Conservation (phyloP, 53 echinoderm and acorn worm genomes). For the Zoroaster sp. region DNA sequence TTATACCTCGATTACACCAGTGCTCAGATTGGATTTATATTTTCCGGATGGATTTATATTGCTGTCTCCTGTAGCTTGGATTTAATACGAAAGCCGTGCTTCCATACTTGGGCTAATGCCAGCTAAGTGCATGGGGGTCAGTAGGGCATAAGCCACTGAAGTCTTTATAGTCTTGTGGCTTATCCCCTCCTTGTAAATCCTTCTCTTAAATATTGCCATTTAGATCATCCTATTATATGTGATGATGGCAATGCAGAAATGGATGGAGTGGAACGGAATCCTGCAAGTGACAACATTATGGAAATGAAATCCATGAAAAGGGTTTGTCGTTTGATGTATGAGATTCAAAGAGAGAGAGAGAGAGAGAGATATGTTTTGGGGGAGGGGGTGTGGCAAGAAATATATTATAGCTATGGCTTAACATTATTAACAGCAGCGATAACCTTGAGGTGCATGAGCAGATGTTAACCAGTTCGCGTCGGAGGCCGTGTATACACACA, state of each 20-base stretch:
- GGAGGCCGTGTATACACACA: too few species aligned
- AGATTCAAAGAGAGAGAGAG: neutral
- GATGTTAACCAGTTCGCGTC: too few species aligned
- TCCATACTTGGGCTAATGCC: neutral
- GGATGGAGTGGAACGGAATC: neutral
- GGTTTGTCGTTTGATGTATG: neutral
- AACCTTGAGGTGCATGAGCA: too few species aligned
- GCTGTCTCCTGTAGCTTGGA: neutral
- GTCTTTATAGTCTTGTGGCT: too few species aligned
- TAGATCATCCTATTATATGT: neutral
- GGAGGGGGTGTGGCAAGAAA: too few species aligned
- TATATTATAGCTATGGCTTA: too few species aligned
- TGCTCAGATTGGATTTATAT: neutral
- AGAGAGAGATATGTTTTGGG: neutral
- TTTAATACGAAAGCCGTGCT: neutral
- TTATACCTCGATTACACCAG: neutral
- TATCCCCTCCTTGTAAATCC: too few species aligned
- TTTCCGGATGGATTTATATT: conserved; percentile 9
- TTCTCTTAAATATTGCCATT: too few species aligned
- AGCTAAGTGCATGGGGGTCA: neutral
- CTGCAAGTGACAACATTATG: neutral
- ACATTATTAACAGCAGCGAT: too few species aligned
- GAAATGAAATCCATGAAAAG: neutral
- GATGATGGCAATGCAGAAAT: neutral
- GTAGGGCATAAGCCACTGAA: neutral